Evolutionary conservation across 2,888 invertebrate species (phyloP).

Genomic region (Halictus quadricinctus): DNA sequence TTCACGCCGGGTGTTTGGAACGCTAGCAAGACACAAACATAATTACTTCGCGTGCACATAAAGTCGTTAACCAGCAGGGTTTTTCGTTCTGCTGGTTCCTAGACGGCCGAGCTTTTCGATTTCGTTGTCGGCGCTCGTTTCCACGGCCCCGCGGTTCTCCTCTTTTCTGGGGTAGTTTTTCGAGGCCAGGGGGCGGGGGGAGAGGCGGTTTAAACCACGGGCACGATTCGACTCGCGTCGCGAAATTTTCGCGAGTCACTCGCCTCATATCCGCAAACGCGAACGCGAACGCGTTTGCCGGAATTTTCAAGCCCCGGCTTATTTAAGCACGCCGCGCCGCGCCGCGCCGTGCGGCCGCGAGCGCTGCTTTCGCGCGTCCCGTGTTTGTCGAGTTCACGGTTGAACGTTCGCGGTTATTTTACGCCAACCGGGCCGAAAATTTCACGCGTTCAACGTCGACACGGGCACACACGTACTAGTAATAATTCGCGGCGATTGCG

Average conservation of each 20-base stretch:
- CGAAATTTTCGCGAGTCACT: constrained; percentile 35
- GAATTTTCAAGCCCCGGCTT: constrained; percentile 34
- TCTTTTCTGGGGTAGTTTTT: neutral
- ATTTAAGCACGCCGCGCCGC: constrained; percentile 32
- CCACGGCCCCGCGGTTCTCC: neutral
- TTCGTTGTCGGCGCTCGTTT: neutral
- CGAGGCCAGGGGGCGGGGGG: neutral
- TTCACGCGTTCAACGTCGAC: constrained; percentile 28
- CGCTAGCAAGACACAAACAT: neutral
- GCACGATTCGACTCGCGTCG: constrained; percentile 23
- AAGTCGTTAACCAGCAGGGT: neutral
- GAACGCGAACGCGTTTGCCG: constrained; percentile 5
- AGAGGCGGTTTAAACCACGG: neutral
- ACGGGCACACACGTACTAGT: constrained; percentile 10
- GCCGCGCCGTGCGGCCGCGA: neutral
- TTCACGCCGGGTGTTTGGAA: neutral
- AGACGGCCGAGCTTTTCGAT: neutral
- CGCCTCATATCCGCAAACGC: constrained; percentile 17
- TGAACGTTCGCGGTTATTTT: constrained; percentile 46
- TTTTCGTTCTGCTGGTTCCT: neutral
- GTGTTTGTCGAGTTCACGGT: constrained; percentile 38
- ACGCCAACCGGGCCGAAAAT: constrained; percentile 19
- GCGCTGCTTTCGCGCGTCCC: constrained; percentile 29
- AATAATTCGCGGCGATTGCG: constrained; percentile 39
- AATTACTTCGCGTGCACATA: neutral